These are phyloP conservation scores for Megaceryle alcyon DNA, from an alignment of 2,797 vertebrate genomes.

Conservation along the genomic window DNA sequence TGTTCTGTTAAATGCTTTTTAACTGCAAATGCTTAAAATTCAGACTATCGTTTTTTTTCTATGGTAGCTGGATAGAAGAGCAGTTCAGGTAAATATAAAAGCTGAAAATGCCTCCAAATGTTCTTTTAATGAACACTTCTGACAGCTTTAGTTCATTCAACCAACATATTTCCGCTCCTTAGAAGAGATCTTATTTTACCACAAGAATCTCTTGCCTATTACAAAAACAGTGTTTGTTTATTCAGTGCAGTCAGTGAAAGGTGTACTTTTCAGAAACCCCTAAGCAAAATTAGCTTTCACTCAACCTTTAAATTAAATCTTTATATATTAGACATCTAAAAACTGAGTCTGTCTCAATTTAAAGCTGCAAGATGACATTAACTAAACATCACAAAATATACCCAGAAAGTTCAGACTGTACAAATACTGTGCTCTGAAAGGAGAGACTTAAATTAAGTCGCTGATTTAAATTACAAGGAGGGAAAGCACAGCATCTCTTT, in stretches of 20 bases:
- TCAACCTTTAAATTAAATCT: background rate
- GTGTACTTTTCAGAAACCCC: background rate
- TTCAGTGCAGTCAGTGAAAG: constrained; percentile 24
- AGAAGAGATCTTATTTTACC: background rate
- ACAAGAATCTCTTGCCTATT: constrained; percentile 15
- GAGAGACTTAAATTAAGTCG: background rate
- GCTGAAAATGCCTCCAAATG: background rate
- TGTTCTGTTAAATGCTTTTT: background rate
- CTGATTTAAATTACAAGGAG: background rate
- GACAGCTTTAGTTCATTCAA: background rate
- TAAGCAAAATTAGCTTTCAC: background rate
- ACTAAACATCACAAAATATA: background rate
- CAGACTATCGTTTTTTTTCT: background rate
- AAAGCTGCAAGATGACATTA: background rate
- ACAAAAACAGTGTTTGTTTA: constrained; percentile 11
- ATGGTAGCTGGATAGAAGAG: background rate
- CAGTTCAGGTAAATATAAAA: background rate
- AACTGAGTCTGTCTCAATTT: background rate
- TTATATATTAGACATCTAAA: background rate
- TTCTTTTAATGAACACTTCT: constrained; percentile 13
- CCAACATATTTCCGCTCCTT: background rate
- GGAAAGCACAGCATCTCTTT: background rate
- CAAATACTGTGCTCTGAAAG: background rate
- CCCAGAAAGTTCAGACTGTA: background rate
- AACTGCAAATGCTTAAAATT: background rate